Base-by-base conservation (phyloP, 2,888 invertebrate genomes). In the Spatulosminthurus flaviceps region DNA sequence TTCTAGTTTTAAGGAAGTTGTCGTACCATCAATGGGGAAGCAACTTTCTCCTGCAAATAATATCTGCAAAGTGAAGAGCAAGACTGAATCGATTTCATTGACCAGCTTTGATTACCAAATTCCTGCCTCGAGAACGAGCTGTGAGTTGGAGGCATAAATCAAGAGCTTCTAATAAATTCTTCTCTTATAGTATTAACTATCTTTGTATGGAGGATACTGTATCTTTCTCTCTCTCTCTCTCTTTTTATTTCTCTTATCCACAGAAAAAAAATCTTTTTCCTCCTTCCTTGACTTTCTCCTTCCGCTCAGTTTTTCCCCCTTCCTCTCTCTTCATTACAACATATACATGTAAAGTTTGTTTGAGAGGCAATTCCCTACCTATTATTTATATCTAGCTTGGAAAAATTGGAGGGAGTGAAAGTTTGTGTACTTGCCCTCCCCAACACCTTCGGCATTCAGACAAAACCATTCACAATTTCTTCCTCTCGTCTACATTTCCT, bases 31-130 rank as follows among this genome's bases (percentile, higher is more conserved):
- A 7, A 22, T 21, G 13, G 43, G 24, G n/a, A 26, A 29, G 16
- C 60, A 73, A 60, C 73, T 70, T 41, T 70, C 70, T 22, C 70
- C 75, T 0, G 66, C 72, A 11, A 79, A 67, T 28, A 79, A 79
- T 69, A 28, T 34, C 69, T 69, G 64, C 66, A 79, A 79, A 79
- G 74, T 79, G 26, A 79, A 79, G 79, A 73, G 41, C 28, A 79
- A 79, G 79, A 79, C 79, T 79, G 79, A 74, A 79, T 67, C 74
- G 21, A 74, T 79, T 74, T 79, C 79, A 24, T 72, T 77, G 71
- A 76, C 79, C 70, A 79, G 71, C 77, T 79, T 77, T 76, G 79
- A 79, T 77, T 79, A 79, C 72, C 79, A 79, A 77, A 79, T 79
- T 69, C 79, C 76, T 51, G 70, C 79, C 76, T 70, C 75, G 28